A percentile compares a stretch with the other conserved stretches of the same genome.
These are phyloP conservation scores for Seladonia tumulorum DNA, from an alignment of 2,888 invertebrate species.

Conservation along the genomic window DNA sequence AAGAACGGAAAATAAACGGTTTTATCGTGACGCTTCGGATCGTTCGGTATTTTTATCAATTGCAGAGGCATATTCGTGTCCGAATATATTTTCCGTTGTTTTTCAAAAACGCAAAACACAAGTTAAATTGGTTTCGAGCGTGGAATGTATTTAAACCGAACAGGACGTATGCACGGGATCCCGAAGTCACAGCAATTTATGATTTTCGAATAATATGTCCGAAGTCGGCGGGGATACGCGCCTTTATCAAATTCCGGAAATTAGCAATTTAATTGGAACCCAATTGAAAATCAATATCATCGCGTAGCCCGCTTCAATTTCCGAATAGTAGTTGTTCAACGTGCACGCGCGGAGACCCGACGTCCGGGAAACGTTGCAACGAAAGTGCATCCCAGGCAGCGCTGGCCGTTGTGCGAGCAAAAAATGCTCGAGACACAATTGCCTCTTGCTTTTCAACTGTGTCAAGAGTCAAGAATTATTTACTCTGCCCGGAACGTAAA, in stretches of 20 bases:
- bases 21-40: neutral
- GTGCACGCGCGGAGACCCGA: neutral
- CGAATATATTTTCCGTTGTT: neutral
- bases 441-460: constrained; percentile 9
- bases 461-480: constrained; percentile 5
- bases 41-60: neutral
- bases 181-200: neutral
- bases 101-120: neutral
- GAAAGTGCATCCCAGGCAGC: neutral
- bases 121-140: neutral
- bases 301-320: neutral
- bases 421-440: neutral
- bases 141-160: neutral
- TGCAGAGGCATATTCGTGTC: neutral
- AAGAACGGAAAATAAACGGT: too few species aligned
- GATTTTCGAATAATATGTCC: constrained; percentile 3
- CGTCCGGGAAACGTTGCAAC: neutral
- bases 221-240: neutral
- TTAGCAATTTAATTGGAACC: constrained; percentile 8
- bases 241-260: constrained; percentile 14
- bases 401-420: neutral
- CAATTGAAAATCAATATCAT: constrained; percentile 23
- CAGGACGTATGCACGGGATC: neutral
- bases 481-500: neutral
- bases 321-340: constrained; percentile 11